Conservation (phyloP, 2,888 invertebrate genomes). For the Habrosyne pyritoides region DNA sequence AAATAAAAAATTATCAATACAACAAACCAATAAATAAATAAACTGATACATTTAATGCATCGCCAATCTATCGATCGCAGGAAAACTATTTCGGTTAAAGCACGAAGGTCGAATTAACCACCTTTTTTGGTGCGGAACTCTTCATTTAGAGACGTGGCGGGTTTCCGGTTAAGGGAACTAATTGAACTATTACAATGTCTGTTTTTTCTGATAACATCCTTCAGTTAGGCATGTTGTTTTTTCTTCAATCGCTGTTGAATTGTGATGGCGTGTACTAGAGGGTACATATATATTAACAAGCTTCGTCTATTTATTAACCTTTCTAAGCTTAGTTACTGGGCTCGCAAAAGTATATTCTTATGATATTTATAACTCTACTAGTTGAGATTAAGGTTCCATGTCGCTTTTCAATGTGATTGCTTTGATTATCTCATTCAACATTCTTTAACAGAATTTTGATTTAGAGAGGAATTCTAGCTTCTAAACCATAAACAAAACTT, state of each 20-base stretch:
- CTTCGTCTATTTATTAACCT: too few species aligned
- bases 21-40: neutral
- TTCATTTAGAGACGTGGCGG: neutral
- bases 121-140: slow-evolving; percentile 3
- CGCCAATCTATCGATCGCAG: neutral
- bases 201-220: neutral
- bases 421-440: too few species aligned
- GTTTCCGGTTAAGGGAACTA: neutral
- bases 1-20: neutral
- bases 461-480: neutral
- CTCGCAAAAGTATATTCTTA: too few species aligned
- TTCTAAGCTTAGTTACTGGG: too few species aligned
- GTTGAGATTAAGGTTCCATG: too few species aligned
- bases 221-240: neutral
- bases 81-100: neutral
- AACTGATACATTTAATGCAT: neutral
- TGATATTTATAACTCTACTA: too few species aligned
- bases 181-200: neutral
- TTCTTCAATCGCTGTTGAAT: too few species aligned
- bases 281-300: too few species aligned
- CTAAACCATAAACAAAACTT: neutral
- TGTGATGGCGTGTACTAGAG: too few species aligned
- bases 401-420: too few species aligned
- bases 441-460: too few species aligned
- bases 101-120: neutral